A percentile compares a stretch with the other conserved stretches of the same genome.
These are phyloP conservation scores for Salvelinus alpinus DNA, from an alignment of 2,113 vertebrate genomes.

Conservation along the genomic window DNA sequence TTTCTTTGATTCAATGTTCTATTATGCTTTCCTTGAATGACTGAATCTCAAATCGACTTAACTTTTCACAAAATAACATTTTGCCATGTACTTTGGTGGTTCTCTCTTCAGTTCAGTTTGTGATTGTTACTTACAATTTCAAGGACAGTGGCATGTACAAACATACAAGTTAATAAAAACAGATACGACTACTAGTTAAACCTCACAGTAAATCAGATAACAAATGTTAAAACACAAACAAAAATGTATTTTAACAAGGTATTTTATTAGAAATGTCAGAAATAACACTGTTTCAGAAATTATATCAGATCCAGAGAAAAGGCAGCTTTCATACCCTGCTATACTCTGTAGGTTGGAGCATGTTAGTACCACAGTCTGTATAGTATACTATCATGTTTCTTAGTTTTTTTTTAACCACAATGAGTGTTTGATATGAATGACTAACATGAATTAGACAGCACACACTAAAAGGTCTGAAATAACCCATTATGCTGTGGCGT, in stretches of 20 bases:
- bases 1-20: too few species aligned
- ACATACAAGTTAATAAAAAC: background rate
- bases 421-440: constrained; percentile 6
- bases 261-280: constrained; percentile 61
- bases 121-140: too few species aligned
- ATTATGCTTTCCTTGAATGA: too few species aligned
- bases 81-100: too few species aligned
- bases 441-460: constrained; percentile 11
- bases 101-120: too few species aligned
- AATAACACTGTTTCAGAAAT: constrained; percentile 52
- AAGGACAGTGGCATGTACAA: too few species aligned
- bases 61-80: too few species aligned
- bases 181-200: background rate
- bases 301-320: constrained; percentile 29
- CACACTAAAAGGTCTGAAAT: constrained; percentile 23
- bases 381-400: background rate
- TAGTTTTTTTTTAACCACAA: background rate
- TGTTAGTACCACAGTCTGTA: constrained; percentile 7
- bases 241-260: background rate
- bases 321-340: constrained; percentile 33
- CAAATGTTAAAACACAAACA: constrained; percentile 9
- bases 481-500: constrained; percentile 15
- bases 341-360: background rate
- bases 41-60: too few species aligned
- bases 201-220: background rate